Percentiles rank a stretch among this genome's conserved stretches.
phyloP scores from a whole-genome alignment of 2,113 vertebrate genomes.

The Casuarius casuarius region DNA sequence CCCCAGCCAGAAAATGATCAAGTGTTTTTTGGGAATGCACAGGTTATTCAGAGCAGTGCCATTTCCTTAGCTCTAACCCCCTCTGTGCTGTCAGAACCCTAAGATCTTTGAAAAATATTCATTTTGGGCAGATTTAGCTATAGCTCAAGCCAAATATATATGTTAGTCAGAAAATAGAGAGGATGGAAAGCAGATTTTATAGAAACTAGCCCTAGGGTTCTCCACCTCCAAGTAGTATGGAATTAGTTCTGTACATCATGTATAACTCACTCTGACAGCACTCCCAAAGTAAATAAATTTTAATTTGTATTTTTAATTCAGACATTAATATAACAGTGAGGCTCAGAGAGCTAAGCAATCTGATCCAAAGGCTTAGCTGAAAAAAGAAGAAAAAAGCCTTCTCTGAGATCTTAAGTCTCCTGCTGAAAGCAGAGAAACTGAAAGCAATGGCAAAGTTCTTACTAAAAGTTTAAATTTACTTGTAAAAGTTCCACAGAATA shows the following conservation, averaged over 20 bases:
- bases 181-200: neutral
- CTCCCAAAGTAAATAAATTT: slow-evolving; percentile 52
- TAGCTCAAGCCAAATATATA: neutral
- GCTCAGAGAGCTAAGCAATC: neutral
- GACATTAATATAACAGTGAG: neutral
- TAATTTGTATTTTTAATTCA: slow-evolving; percentile 49
- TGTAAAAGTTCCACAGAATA: neutral
- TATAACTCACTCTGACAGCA: slow-evolving; percentile 9
- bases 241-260: neutral
- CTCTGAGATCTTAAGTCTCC: neutral
- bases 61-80: neutral
- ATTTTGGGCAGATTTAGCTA: neutral
- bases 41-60: neutral
- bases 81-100: neutral
- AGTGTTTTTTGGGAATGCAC: neutral
- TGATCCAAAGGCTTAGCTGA: slow-evolving; percentile 3
- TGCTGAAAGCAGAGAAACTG: neutral
- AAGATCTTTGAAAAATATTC: neutral
- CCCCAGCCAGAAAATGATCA: neutral
- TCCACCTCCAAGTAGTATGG: neutral
- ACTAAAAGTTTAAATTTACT: neutral
- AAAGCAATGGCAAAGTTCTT: neutral
- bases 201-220: neutral
- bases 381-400: neutral
- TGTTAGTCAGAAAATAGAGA: neutral